Base-by-base conservation (phyloP, 2,113 vertebrate genomes). In the Nothocercus julius region DNA sequence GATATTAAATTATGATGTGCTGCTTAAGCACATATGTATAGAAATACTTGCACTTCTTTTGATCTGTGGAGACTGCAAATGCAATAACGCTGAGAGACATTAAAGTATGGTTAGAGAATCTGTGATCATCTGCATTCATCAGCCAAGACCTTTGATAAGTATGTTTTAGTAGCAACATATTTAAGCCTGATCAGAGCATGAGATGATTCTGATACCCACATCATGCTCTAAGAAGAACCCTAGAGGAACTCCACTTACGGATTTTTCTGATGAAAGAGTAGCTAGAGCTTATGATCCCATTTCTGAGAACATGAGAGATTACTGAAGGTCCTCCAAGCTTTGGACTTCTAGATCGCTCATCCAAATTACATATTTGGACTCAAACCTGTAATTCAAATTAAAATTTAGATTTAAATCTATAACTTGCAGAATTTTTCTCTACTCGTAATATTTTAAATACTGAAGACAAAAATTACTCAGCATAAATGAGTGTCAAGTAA, bases 21-120 rank as follows among this genome's bases (percentile, higher is more conserved):
- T 92, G 42, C 34, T 16, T 44, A 51, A 13, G 30, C 9, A 22
- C 21, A 16, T 30, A n/a, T 24, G 16, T 36, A 27, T 21, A 28
- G 51, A 69, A 76, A 90, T n/a, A 6, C 44, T 58, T 88, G 47
- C 25, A 69, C 14, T 20, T 75, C 36, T 83, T 27, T 22, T 3
- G 3, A 11, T 73, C 40, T 49, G 1, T n/a, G 36, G 9, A 83
- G 32, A 61, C 1, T 0, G 2, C 1, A 8, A 72, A 34, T 21
- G 18, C 51, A 63, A 36, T 32, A 27, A 30, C 16, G 5, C 22
- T 4, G 1, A 40, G n/a, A 68, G 32, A 69, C 38, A 8, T 82
- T 40, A 36, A 0, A 0, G 13, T 22, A 44, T 0, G 0, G 42
- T 53, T 66, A 62, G 82, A 88, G 32, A 5, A 62, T 13, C 14